Conservation (phyloP, 2,797 vertebrate genomes). For the Valencia hispanica region DNA sequence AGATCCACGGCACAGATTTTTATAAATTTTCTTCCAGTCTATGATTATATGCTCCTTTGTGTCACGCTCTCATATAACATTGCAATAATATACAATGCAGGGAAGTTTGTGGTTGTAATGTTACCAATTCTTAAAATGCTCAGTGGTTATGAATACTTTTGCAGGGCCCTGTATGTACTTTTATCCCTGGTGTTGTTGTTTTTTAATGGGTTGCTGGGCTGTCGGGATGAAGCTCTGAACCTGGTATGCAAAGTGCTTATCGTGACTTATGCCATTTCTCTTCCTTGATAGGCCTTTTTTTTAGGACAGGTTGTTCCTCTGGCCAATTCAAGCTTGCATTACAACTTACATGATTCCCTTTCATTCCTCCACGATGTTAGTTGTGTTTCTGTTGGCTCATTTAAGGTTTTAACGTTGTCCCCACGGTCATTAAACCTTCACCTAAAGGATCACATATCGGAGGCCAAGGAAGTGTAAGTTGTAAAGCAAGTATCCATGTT, state of each 20-base stretch:
- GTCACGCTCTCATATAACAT: neutral
- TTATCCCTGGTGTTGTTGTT: neutral
- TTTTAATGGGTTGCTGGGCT: constrained; percentile 14
- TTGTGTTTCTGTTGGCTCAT: constrained; percentile 55
- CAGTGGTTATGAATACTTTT: neutral
- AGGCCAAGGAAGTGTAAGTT: constrained; percentile 75
- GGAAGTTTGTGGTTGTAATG: constrained; percentile 1
- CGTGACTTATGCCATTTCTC: constrained; percentile 76
- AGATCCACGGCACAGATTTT: neutral
- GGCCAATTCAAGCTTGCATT: constrained; percentile 79
- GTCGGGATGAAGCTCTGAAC: constrained; percentile 64
- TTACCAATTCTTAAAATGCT: neutral
- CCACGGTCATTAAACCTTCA: constrained; percentile 41
- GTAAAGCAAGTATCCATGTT: constrained; percentile 83
- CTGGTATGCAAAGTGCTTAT: constrained; percentile 81
- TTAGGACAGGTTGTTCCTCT: constrained; percentile 80
- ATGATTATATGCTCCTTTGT: neutral
- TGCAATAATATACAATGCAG: too few relatives aligned
- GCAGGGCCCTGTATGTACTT: neutral
- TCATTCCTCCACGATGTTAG: constrained; percentile 14
- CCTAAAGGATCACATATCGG: constrained; percentile 37
- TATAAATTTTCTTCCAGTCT: neutral
- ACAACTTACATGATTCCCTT: constrained; percentile 72
- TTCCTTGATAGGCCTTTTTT: constrained; percentile 78
- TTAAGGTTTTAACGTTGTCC: constrained; percentile 39